These are phyloP conservation scores for Drosophila demipolita DNA, from an alignment of 2,888 invertebrate genomes.

Conservation along the genomic window DNA sequence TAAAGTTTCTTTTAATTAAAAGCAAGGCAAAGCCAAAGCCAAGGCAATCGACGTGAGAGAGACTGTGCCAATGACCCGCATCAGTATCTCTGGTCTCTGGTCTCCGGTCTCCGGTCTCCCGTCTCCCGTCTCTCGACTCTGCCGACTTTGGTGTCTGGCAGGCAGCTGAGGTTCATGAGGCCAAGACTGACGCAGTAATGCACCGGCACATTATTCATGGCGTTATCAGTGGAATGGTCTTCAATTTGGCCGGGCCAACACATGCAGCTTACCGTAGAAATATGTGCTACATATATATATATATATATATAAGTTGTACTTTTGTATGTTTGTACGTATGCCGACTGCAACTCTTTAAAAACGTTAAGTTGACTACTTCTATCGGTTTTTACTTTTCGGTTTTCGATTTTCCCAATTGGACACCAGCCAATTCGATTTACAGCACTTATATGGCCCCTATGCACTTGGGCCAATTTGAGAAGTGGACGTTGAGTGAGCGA, in stretches of 20 bases:
- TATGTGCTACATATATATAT: constrained; percentile 45
- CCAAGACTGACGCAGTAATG: constrained; percentile 77
- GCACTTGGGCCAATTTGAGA: constrained; percentile 54
- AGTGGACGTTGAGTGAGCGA: constrained; percentile 42
- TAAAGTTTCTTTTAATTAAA: constrained; percentile 80
- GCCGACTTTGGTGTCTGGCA: constrained; percentile 15
- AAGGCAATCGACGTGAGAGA: constrained; percentile 31
- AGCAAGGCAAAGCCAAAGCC: constrained; percentile 55
- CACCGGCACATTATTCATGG: constrained; percentile 80
- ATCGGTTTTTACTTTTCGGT: constrained; percentile 20
- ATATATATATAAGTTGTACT: rapidly evolving
- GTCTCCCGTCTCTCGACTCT: constrained; percentile 4
- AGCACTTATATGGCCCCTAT: constrained; percentile 41
- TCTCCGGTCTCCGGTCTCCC: constrained; percentile 7
- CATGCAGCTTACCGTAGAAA: constrained; percentile 52
- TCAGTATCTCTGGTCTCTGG: constrained; percentile 37
- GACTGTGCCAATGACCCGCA: constrained; percentile 77
- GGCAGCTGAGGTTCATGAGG: constrained; percentile 34
- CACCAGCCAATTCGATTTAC: constrained; percentile 41
- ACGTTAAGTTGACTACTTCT: constrained; percentile 39
- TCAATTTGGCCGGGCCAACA: constrained; percentile 28
- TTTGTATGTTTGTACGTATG: not conserved
- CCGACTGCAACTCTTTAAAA: constrained; percentile 29
- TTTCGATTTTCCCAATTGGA: constrained; percentile 47
- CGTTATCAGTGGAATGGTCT: constrained; percentile 74